Percentiles rank a stretch among this genome's conserved stretches.
Conservation (phyloP, 2,888 invertebrate genomes). For the Melitaea athalia region DNA sequence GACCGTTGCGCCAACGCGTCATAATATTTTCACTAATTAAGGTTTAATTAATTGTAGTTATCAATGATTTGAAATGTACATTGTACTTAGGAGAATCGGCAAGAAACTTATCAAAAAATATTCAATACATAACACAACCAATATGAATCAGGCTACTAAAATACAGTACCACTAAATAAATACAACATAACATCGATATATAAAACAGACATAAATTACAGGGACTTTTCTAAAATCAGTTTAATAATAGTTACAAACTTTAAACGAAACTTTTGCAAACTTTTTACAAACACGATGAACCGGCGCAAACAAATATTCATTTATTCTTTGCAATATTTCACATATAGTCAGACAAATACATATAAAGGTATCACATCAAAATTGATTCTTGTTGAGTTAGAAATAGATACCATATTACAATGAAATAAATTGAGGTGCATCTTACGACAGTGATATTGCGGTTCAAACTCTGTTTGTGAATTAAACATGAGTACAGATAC, state of each 20-base stretch:
- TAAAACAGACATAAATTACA: not conserved
- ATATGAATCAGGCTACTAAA: too few relatives aligned
- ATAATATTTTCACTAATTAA: too few relatives aligned
- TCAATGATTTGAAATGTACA: too few relatives aligned
- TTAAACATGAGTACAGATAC: constrained; percentile 16
- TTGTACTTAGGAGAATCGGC: too few relatives aligned
- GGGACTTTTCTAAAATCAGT: not conserved
- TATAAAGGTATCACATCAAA: not conserved
- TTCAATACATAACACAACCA: too few relatives aligned
- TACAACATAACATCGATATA: not conserved
- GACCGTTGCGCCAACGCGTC: too few relatives aligned
- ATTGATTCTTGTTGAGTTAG: not conserved
- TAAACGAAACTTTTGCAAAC: constrained; percentile 20
- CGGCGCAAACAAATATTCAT: constrained; percentile 23
- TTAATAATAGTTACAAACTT: constrained; percentile 15
- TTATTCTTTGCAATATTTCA: constrained; percentile 26
- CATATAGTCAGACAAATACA: constrained; percentile 9
- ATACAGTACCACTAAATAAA: not conserved
- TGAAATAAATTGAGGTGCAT: constrained; percentile 1
- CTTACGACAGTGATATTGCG: not conserved
- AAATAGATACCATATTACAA: constrained; percentile 9
- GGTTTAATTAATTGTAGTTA: too few relatives aligned
- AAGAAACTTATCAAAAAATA: too few relatives aligned
- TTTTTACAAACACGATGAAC: constrained; percentile 22
- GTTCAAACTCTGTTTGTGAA: constrained; percentile 15